Conservation (phyloP, 1,140 invertebrate species). For the Trichomalopsis sarcophagae region DNA sequence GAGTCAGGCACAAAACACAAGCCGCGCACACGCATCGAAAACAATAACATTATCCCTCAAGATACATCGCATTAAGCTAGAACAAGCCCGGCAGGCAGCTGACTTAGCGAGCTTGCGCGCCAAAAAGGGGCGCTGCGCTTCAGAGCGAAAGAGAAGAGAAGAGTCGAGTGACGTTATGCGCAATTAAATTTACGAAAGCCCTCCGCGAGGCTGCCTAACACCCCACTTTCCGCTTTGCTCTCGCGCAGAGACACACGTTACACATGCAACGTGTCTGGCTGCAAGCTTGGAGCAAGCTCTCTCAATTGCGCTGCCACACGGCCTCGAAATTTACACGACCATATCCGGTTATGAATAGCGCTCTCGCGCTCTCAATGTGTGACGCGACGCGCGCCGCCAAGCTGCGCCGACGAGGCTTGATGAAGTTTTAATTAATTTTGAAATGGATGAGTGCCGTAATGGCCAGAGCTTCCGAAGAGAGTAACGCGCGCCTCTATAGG, state of each 20-base stretch:
- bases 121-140: not conserved
- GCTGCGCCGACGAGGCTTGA: constrained; percentile 1
- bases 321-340: constrained; percentile 38
- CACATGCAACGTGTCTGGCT: too few relatives aligned
- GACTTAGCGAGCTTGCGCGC: not conserved
- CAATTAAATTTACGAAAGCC: constrained; percentile 48
- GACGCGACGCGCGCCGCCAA: not conserved
- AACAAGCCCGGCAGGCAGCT: not conserved
- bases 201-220: constrained; percentile 19
- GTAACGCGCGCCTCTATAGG: too few relatives aligned
- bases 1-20: not conserved
- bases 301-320: constrained; percentile 36
- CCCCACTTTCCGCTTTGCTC: not conserved
- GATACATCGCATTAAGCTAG: constrained; percentile 26
- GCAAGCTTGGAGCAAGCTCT: too few relatives aligned
- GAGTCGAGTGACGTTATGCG: constrained; percentile 42
- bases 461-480: not conserved
- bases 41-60: constrained; percentile 19
- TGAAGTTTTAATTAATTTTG: constrained; percentile 41
- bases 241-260: too few relatives aligned
- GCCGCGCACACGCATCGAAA: not conserved
- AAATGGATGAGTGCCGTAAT: not conserved
- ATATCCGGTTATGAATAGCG: constrained; percentile 32
- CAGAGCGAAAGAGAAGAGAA: constrained; percentile 16
- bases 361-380: too few relatives aligned